Evolutionary conservation across 2,797 vertebrate species (phyloP), one percentile per base, ranked within the genome.

Genomic region (Peromyscus melanophrys): DNA sequence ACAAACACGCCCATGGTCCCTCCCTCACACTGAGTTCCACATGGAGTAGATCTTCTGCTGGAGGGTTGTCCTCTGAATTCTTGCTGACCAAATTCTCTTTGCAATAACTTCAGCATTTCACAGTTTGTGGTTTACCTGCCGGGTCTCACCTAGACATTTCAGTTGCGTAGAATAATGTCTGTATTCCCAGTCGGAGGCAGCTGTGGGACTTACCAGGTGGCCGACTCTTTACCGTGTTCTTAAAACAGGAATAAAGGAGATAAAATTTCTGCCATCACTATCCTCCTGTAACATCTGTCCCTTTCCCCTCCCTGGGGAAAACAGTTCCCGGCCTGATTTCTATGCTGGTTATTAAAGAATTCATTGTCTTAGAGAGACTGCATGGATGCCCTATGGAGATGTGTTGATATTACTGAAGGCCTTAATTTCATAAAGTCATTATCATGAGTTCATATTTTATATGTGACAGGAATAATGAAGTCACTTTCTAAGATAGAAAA

Each of bases 401-500:
- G 81, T 96, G 69, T 92, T 96, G 37, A 92, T 94, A 86, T 57
- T 92, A 80, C 25, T 25, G 84, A 84, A 95, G 94, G 80, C 40
- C 34, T 92, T 80, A 34, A 93, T 94, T 95, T 92, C 81, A 49
- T 78, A 89, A 96, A 97, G 65, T 73, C 29, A 49, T 2, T 94
- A 7, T 43, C 2, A 17, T 80, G 75, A 71, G 80, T 94, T 97
- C 29, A 52, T 93, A 90, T 90, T 96, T 96, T 92, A 67, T 86
- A 96, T 89, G 75, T 92, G 80, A 29, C 17, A 11, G 73, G 82
- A 89, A 80, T 87, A 76, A 80, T 55, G 65, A 93, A 97, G 67
- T 82, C 77, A n/a, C 65, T 90, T 98, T 89, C 94, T 94, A 92
- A 95, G 61, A 90, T 75, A 67, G 46, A 96, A 95, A 84, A 78